These are phyloP conservation scores for Drosophila athabasca DNA, from an alignment of 1,140 invertebrate genomes.

Conservation along the genomic window DNA sequence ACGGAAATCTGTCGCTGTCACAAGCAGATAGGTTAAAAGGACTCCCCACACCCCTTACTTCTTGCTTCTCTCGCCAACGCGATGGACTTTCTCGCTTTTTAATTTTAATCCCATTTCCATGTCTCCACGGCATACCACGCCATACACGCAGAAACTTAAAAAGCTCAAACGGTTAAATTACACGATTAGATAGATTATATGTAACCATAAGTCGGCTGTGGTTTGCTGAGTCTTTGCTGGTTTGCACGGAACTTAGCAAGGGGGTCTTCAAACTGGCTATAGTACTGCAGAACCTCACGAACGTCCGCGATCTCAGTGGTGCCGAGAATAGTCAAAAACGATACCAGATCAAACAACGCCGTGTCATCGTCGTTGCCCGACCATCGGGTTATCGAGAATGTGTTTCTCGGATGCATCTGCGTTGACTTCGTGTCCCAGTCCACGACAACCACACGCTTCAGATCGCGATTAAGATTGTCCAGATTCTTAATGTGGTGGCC, in stretches of 20 bases:
- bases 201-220: too few species aligned
- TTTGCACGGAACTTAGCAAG: slow-evolving; percentile 95
- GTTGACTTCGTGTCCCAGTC: slow-evolving; percentile 97
- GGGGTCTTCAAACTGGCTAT: slow-evolving; percentile 96
- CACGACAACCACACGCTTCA: slow-evolving; percentile 97
- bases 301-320: slow-evolving; percentile 96
- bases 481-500: slow-evolving; percentile 98
- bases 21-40: slow-evolving; percentile 2
- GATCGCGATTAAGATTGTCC: slow-evolving; percentile 96
- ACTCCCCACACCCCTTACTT: too few species aligned
- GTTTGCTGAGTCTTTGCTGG: slow-evolving; percentile 90
- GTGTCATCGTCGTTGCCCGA: slow-evolving; percentile 96
- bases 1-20: slow-evolving; percentile 39
- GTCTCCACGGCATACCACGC: too few species aligned
- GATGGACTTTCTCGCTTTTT: too few species aligned
- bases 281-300: slow-evolving; percentile 95
- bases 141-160: too few species aligned
- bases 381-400: slow-evolving; percentile 96
- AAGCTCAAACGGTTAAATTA: too few species aligned
- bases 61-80: too few species aligned
- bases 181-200: too few species aligned
- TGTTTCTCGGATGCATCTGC: slow-evolving; percentile 94
- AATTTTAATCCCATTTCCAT: too few species aligned
- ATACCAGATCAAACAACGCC: slow-evolving; percentile 93
- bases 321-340: slow-evolving; percentile 95